Evolutionary conservation across 2,113 vertebrate species (phyloP).

Genomic region (Ophiodon elongatus): DNA sequence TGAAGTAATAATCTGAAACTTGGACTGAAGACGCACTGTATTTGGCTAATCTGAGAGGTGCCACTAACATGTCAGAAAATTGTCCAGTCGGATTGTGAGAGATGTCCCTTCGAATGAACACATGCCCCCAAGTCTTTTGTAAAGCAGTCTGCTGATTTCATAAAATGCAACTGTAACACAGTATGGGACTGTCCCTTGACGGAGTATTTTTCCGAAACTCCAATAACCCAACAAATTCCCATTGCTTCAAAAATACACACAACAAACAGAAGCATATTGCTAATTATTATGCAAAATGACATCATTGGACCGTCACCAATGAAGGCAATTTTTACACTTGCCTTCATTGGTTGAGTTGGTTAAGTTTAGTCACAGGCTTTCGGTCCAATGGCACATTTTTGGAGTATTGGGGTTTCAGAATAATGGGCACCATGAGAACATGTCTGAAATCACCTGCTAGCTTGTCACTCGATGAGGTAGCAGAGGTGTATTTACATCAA

Average conservation of each 20-base stretch:
- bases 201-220: not conserved
- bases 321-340: no score
- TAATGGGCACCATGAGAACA: not conserved
- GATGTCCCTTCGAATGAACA: not conserved
- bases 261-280: no score
- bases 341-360: no score
- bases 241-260: no score
- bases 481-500: not conserved
- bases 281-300: no score
- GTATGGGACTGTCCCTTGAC: not conserved
- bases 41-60: not conserved
- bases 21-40: not conserved
- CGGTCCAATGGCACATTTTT: not conserved
- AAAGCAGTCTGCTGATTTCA: not conserved
- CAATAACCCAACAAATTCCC: no score
- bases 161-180: no score
- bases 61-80: not conserved
- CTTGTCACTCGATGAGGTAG: not conserved
- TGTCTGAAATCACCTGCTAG: not conserved
- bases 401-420: not conserved
- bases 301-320: no score
- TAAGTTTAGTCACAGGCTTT: no score
- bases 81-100: not conserved
- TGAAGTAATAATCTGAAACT: no score
- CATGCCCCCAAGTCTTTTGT: not conserved